These are phyloP conservation scores for Aurelia aurita DNA, from an alignment of 30 jellyfish, hydroid and myxozoan genomes.

Conservation along the genomic window DNA sequence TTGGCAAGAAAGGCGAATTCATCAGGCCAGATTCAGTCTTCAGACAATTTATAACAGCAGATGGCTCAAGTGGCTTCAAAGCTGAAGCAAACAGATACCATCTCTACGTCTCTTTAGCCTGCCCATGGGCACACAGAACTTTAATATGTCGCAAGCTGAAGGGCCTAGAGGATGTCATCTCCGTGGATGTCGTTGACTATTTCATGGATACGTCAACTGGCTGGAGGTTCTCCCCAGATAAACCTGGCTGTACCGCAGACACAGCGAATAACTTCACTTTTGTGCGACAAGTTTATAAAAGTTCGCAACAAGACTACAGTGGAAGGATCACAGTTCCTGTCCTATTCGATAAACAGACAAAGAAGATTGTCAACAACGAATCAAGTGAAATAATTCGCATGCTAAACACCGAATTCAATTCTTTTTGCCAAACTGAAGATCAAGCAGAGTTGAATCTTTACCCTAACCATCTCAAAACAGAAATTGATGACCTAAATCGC, in stretches of 20 bases:
- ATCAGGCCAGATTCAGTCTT: conserved; percentile 61
- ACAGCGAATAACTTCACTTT: conserved; percentile 55
- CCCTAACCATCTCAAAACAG: conserved; percentile 74
- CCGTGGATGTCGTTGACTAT: conserved; percentile 70
- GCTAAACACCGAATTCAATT: conserved; percentile 80
- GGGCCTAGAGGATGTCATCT: conserved; percentile 84
- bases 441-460: conserved; percentile 78
- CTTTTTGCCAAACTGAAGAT: conserved; percentile 63
- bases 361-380: conserved; percentile 82
- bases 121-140: conserved; percentile 92
- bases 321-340: conserved; percentile 90
- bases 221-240: conserved; percentile 81
- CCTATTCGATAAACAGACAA: conserved; percentile 82
- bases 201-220: conserved; percentile 72
- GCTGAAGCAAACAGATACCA: conserved; percentile 89
- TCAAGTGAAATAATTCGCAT: conserved; percentile 89
- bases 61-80: conserved; percentile 81
- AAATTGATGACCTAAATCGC: conserved; percentile 75
- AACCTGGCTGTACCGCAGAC: conserved; percentile 51
- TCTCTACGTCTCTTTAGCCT: conserved; percentile 76
- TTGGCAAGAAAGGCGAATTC: conserved; percentile 55
- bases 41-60: conserved; percentile 59
- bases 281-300: conserved; percentile 66
- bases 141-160: conserved; percentile 52
- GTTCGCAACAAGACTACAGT: conserved; percentile 78